These are phyloP conservation scores for Lycophotia porphyrea DNA, from an alignment of 2,888 invertebrate species.

Conservation along the genomic window DNA sequence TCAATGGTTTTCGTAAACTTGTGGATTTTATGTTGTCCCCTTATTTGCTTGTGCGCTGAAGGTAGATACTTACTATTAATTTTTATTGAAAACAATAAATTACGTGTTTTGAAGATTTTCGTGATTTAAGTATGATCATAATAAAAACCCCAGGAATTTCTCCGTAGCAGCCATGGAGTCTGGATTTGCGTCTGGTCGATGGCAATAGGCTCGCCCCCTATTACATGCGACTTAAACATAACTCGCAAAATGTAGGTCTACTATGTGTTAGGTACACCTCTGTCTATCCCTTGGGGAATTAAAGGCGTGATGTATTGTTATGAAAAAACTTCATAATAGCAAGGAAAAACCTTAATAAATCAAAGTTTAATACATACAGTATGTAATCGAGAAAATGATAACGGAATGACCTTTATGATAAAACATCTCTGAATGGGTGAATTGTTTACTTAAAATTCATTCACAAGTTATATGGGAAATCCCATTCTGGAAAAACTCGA, in stretches of 20 bases:
- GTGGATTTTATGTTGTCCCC: background rate
- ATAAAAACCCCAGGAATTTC: background rate
- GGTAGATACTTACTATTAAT: too few species aligned
- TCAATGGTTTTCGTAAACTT: conserved; percentile 22
- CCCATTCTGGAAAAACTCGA: background rate
- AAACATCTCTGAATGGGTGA: conserved; percentile 2
- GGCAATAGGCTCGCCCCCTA: too few species aligned
- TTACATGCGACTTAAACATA: too few species aligned
- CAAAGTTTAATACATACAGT: background rate
- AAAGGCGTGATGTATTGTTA: too few species aligned
- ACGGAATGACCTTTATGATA: conserved; percentile 27
- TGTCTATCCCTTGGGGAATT: too few species aligned
- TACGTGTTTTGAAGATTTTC: background rate
- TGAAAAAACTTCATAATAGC: background rate
- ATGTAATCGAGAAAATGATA: conserved; percentile 12
- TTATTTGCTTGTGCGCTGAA: conserved; percentile 7
- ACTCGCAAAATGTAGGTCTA: too few species aligned
- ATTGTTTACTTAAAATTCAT: conserved; percentile 1
- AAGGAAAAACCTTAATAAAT: background rate
- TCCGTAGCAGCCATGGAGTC: too few species aligned
- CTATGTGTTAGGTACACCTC: too few species aligned
- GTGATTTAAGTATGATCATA: background rate
- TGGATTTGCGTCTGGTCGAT: too few species aligned
- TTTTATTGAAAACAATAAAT: background rate
- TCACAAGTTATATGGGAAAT: conserved; percentile 15